Base-by-base conservation (phyloP, 2,888 invertebrate species). In the Cylloceria caligata region DNA sequence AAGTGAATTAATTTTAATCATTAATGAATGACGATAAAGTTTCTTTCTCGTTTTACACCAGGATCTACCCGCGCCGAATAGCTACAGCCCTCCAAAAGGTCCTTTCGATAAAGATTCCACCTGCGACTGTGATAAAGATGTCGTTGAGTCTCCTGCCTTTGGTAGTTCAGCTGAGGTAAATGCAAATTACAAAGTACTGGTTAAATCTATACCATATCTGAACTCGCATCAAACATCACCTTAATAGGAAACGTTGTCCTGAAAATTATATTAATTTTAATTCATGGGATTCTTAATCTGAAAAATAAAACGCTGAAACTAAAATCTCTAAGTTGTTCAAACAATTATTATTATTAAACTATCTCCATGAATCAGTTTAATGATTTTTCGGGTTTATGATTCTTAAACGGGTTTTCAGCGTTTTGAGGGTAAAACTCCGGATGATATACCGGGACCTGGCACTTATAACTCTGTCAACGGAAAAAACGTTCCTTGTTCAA, bases 61-160 rank as follows among this genome's bases (percentile, higher is more conserved):
- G 88, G 82, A 86, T 62, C 62, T 84, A 65, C 88, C 89, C 19
- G 88, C 85, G 11, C 88, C 89, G 6, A 88, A 87, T 72, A 36
- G 57, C 36, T 88, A 88, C 79, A 67, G 55, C 6, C 60, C 72
- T 13, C 75, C 85, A 36, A 88, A 86, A 65, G 81, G 86, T 24
- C 27, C 74, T 4, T 88, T 88, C 21, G 87, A 88, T 19, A 84
- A 71, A 42, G 52, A 71, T 9, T 57, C 68, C 4, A n/a, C 52
- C 2, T 87, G 87, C 75, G 83, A 85, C 30, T 87, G 88, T 27
- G 79, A 86, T 27, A 13, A 78, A 47, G 47, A 69, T 47, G 69
- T 77, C 19, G 57, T 74, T 16, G 67, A 79, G 27, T 79, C 81
- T 9, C 79, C 84, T 4, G 39, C 83, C 13, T 83, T 83, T 39